These are phyloP conservation scores for Pelobates fuscus DNA, from an alignment of 2,113 vertebrate species.

Conservation along the genomic window DNA sequence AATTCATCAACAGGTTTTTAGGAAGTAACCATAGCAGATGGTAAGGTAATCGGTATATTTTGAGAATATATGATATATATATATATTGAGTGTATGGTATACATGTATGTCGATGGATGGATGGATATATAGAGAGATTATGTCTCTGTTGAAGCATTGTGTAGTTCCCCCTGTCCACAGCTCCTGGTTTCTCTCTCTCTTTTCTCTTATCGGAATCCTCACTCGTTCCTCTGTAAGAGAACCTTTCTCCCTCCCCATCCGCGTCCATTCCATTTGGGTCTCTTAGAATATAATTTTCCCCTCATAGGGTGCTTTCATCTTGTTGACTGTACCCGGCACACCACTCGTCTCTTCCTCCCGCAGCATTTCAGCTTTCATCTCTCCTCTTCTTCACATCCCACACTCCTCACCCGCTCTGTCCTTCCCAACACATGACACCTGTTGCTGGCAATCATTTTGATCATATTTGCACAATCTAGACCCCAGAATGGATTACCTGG, in stretches of 20 bases:
- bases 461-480: background rate
- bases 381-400: background rate
- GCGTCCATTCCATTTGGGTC: conserved; percentile 41
- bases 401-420: background rate
- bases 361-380: conserved; percentile 26
- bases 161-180: too few species aligned
- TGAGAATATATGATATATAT: too few species aligned
- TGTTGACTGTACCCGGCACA: conserved; percentile 23
- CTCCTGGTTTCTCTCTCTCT: background rate
- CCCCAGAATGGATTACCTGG: background rate
- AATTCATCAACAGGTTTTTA: too few species aligned
- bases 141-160: too few species aligned
- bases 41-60: too few species aligned
- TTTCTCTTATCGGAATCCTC: background rate
- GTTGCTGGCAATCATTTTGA: conserved; percentile 15
- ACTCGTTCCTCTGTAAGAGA: too few species aligned
- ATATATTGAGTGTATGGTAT: too few species aligned
- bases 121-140: too few species aligned
- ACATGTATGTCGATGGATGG: too few species aligned
- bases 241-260: background rate
- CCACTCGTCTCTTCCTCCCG: conserved; percentile 11
- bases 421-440: background rate
- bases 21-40: too few species aligned
- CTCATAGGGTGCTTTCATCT: conserved; percentile 42
- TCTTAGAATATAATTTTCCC: conserved; percentile 48